Percentiles rank a stretch among this genome's conserved stretches.
These are phyloP conservation scores for Sinonovacula constricta DNA, from an alignment of 1,140 invertebrate species.

Conservation along the genomic window DNA sequence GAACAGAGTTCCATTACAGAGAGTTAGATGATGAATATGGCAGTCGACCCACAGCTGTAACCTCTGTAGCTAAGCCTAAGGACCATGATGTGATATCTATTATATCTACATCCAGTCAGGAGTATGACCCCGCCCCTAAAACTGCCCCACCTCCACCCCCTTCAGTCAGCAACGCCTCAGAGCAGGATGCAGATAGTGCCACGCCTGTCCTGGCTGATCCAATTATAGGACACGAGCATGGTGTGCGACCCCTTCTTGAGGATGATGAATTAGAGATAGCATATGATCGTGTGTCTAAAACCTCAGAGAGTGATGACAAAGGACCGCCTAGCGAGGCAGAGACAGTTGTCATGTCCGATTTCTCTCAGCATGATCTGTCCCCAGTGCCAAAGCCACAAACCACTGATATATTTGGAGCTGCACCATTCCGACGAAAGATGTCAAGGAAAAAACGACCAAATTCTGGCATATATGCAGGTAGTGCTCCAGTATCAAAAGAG, in stretches of 20 bases:
- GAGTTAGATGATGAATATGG: conserved; percentile 78
- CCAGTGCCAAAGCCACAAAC: conserved; percentile 51
- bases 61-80: conserved; percentile 28
- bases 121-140: conserved; percentile 49
- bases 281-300: conserved; percentile 17
- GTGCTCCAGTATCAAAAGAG: conserved; percentile 38
- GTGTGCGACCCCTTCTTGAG: conserved; percentile 86
- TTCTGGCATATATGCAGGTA: conserved; percentile 30
- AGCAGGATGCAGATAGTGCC: conserved; percentile 29
- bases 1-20: conserved; percentile 73
- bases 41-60: conserved; percentile 65
- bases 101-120: conserved; percentile 49
- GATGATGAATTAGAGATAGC: conserved; percentile 87
- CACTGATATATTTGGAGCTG: conserved; percentile 77
- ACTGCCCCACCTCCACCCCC: conserved; percentile 21
- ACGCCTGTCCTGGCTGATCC: conserved; percentile 66
- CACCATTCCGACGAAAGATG: conserved; percentile 73
- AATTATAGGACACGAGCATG: conserved; percentile 88
- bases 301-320: conserved; percentile 5
- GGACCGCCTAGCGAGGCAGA: conserved; percentile 8
- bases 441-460: conserved; percentile 66
- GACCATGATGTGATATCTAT: conserved; percentile 52
- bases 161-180: not conserved
- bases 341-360: conserved; percentile 7
- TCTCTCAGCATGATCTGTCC: conserved; percentile 25